Evolutionary conservation across 2,113 vertebrate genomes (phyloP), one percentile per base, ranked within the genome.

Genomic region (Abramis brama): DNA sequence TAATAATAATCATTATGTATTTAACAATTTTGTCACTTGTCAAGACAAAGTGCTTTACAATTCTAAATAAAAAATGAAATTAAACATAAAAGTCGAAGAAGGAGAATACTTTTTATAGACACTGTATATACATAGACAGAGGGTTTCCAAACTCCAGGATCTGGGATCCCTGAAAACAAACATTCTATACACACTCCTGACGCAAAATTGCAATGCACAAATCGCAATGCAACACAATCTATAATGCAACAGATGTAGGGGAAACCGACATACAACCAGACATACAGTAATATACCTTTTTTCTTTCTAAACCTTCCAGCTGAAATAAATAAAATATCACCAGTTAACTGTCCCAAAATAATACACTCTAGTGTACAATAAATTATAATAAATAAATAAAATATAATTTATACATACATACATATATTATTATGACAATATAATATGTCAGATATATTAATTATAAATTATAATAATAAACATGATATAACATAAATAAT

Each of bases 231-330:
- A 84, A 60, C 33, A 30, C 27, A 85, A 10, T 52, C 45, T 6
- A 62, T 79, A 88, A 86, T 86, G 86, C 83, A 77, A 52, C 57
- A 39, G 1, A 76, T 57, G 87, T 73, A 86, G 59, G 85, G 79
- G 36, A 11, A 55, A 55, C 75, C 43, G 71, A 91, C n/a, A 83
- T 13, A 76, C 89, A 86, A 85, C 81, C 85, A 84, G 71, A 87
- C 76, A 86, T 55, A 91, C 85, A 91, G 73, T 89, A 87, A 92
- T 90, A 92, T 95, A 95, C 94, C 95, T 95, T 91, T 95, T 88
- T 92, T 92, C 92, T 94, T 94, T 93, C 92, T 94, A 86, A 92
- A 89, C 85, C 89, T 93, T 94, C 94, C 94, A 91, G 94, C 95
- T 95, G 94, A 93, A 95, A 95, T 92, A 43, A 43, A 94, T 93